A percentile compares a stretch with the other conserved stretches of the same genome.
Evolutionary conservation across 2,888 invertebrate species (phyloP).

Genomic region (Trachelus iudaicus): DNA sequence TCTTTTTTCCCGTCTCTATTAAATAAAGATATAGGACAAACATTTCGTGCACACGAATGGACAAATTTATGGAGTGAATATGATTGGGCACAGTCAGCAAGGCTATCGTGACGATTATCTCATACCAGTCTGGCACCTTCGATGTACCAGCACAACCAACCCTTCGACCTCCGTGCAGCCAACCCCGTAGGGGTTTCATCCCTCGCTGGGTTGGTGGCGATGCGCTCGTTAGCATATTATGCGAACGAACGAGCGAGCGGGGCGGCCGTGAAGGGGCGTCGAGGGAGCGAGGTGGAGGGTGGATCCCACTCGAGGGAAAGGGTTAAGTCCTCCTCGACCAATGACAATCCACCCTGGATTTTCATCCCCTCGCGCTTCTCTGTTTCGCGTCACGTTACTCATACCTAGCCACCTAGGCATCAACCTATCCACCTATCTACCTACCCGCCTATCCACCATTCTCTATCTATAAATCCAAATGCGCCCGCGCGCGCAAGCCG

Average conservation of each 20-base stretch:
- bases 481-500: too few relatives aligned
- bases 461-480: too few relatives aligned
- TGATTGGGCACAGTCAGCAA: too few relatives aligned
- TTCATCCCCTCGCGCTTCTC: neutral
- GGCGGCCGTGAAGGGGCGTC: conserved; percentile 22
- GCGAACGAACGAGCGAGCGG: conserved; percentile 29
- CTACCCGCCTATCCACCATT: neutral
- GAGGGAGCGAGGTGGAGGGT: conserved; percentile 4
- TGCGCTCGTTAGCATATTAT: conserved; percentile 62
- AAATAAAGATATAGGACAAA: too few relatives aligned
- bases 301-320: conserved; percentile 35
- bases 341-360: conserved; percentile 54
- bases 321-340: conserved; percentile 59
- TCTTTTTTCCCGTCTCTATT: conserved; percentile 8
- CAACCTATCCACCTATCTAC: neutral
- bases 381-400: neutral
- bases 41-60: too few relatives aligned
- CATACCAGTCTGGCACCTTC: too few relatives aligned
- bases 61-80: too few relatives aligned
- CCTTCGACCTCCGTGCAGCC: neutral
- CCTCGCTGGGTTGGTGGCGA: conserved; percentile 36
- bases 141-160: neutral
- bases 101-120: too few relatives aligned
- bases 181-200: conserved; percentile 25
- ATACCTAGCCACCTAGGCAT: neutral